Evolutionary conservation across 23 tunicate genomes (phyloP).

Genomic region (Ciona savignyi): DNA sequence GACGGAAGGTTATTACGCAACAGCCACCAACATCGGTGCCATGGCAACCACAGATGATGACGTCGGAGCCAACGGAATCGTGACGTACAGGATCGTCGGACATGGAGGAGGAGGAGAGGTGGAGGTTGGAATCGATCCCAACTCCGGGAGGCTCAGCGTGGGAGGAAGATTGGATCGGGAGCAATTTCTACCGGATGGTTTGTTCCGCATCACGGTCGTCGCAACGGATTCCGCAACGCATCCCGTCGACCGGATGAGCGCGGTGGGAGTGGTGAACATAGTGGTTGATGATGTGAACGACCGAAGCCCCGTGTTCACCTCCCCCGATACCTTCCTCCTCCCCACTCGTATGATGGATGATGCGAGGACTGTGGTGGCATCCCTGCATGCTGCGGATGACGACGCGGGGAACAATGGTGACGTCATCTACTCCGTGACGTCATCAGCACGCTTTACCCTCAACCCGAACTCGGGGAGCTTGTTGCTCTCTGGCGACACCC

Average conservation of each 20-base stretch:
- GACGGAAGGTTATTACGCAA: constrained; percentile 29
- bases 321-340: constrained; percentile 28
- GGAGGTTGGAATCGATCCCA: constrained; percentile 2
- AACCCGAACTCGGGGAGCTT: not conserved
- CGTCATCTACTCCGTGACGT: not conserved
- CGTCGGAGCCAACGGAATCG: constrained; percentile 11
- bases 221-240: constrained; percentile 10
- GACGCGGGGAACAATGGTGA: constrained; percentile 53
- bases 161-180: constrained; percentile 70
- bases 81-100: too few species aligned
- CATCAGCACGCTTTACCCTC: not conserved
- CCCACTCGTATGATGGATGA: constrained; percentile 1
- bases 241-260: not conserved
- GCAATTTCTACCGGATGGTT: constrained; percentile 18
- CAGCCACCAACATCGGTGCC: constrained; percentile 10
- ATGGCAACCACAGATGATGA: constrained; percentile 26
- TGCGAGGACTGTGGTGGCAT: constrained; percentile 28
- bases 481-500: not conserved
- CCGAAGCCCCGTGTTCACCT: constrained; percentile 27
- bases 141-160: constrained; percentile 30
- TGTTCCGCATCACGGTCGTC: constrained; percentile 15
- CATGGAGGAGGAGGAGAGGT: too few species aligned
- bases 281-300: constrained; percentile 54
- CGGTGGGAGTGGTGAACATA: constrained; percentile 12
- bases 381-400: constrained; percentile 32